Percentiles rank a stretch among this genome's conserved stretches.
Evolutionary conservation across 2,797 vertebrate species (phyloP).

Genomic region (Manis pentadactyla): DNA sequence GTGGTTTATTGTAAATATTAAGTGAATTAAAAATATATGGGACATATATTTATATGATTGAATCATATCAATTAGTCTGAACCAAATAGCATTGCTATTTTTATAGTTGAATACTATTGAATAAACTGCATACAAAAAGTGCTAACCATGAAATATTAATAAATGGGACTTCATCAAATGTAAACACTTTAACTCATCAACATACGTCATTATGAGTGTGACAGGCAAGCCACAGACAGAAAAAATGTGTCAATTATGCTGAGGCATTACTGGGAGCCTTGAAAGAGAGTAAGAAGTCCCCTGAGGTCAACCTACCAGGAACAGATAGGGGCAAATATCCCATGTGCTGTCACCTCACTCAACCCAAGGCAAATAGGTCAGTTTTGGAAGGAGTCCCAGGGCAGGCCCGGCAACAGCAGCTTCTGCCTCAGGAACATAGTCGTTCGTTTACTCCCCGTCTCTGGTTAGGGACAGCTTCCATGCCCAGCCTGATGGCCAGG

Average conservation of each 20-base stretch:
- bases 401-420: background rate
- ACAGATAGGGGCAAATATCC: background rate
- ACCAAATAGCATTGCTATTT: background rate
- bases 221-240: background rate
- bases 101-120: background rate
- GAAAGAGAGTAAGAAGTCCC: background rate
- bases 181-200: background rate
- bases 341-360: background rate
- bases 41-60: background rate
- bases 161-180: background rate
- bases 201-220: background rate
- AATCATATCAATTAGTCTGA: background rate
- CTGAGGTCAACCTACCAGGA: background rate
- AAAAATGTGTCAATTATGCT: background rate
- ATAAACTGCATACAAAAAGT: background rate
- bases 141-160: background rate
- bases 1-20: conserved; percentile 3
- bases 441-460: background rate
- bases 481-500: background rate
- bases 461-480: background rate
- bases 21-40: background rate
- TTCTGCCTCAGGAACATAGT: background rate
- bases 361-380: background rate
- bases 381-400: background rate
- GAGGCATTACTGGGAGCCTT: background rate